These are phyloP conservation scores for Haemorhous mexicanus DNA, from an alignment of 2,113 vertebrate genomes.

Conservation along the genomic window DNA sequence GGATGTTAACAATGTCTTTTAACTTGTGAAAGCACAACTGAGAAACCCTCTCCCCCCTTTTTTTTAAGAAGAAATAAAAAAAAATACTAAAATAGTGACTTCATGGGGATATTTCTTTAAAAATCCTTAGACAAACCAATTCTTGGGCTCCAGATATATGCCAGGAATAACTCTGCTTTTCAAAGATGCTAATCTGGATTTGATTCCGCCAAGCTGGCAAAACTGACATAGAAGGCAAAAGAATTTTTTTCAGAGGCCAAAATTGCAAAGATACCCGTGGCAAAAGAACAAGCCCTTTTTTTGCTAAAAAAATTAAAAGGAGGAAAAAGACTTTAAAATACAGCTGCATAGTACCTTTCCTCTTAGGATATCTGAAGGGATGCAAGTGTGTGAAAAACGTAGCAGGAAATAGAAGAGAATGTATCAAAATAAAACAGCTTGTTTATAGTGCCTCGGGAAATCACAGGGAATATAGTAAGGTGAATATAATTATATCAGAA, in stretches of 20 bases:
- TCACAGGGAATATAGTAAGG: background rate
- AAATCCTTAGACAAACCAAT: background rate
- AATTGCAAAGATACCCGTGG: background rate
- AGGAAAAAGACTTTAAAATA: rapidly evolving
- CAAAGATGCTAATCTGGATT: background rate
- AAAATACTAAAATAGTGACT: background rate
- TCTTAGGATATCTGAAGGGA: background rate
- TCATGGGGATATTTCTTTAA: background rate
- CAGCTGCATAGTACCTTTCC: background rate
- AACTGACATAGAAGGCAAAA: background rate
- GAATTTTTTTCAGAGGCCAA: background rate
- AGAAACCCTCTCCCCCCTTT: background rate
- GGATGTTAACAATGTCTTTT: background rate
- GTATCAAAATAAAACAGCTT: background rate
- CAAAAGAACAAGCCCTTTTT: background rate
- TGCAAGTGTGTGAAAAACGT: background rate
- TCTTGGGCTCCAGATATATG: background rate
- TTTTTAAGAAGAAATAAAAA: background rate
- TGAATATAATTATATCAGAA: background rate
- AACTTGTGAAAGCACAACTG: background rate
- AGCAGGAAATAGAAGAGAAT: background rate
- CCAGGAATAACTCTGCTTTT: background rate
- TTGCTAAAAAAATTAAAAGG: rapidly evolving
- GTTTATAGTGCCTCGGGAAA: background rate
- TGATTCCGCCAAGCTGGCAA: background rate